Evolutionary conservation across 2,888 invertebrate species (phyloP).

Genomic region (Nemotelus nigrinus): DNA sequence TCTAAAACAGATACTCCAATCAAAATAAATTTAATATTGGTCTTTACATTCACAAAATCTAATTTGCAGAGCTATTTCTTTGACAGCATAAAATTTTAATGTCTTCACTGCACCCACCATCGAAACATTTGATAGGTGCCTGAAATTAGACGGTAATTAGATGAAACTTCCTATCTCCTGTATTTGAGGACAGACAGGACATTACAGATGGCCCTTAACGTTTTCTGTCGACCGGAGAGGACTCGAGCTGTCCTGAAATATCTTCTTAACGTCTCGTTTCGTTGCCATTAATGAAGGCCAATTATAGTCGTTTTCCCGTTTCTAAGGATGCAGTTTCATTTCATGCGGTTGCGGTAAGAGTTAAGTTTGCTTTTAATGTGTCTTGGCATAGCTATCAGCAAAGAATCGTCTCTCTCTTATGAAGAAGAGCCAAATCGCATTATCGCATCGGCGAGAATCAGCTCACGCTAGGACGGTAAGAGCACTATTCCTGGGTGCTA

Average conservation of each 20-base stretch:
- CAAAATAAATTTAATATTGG: no score
- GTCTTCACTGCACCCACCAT: no score
- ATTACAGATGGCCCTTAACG: not conserved
- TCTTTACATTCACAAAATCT: no score
- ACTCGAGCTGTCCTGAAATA: constrained; percentile 1
- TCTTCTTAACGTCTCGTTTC: constrained; percentile 38
- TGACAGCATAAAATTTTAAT: no score
- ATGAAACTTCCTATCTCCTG: constrained; percentile 4
- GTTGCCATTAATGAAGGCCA: constrained; percentile 48
- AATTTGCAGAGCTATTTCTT: no score
- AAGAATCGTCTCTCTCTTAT: not conserved
- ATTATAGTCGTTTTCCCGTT: constrained; percentile 45
- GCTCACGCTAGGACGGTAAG: constrained; percentile 1
- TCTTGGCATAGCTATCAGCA: constrained; percentile 13
- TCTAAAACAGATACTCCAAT: no score
- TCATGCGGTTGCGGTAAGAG: constrained; percentile 20
- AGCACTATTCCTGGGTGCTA: constrained; percentile 35
- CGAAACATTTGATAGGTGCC: not conserved
- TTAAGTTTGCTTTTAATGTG: constrained; percentile 15
- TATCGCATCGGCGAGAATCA: not conserved
- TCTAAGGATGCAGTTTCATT: constrained; percentile 43
- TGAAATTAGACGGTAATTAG: constrained; percentile 30
- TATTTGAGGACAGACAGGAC: not conserved
- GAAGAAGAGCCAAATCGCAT: not conserved
- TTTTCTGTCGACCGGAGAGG: no score